A percentile compares a stretch with the other conserved stretches of the same genome.
phyloP scores from a whole-genome alignment of 2,113 vertebrate species.

The Microtus montanus region DNA sequence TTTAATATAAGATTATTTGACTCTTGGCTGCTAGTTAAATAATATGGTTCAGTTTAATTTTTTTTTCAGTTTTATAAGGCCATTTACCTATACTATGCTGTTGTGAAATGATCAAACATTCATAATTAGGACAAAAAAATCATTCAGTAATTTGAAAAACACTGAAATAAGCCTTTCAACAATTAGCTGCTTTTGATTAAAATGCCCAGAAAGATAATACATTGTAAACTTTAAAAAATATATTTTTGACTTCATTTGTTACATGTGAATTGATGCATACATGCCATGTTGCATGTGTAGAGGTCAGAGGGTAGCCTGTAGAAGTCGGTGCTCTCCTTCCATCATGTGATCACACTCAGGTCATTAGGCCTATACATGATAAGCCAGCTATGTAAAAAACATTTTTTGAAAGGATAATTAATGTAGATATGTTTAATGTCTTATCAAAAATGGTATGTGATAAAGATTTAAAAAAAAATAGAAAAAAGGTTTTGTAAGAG shows the following conservation, averaged over 20 bases:
- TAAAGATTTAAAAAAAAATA: neutral
- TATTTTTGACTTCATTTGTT: neutral
- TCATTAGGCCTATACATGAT: neutral
- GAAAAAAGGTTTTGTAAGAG: conserved; percentile 10
- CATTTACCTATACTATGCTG: conserved; percentile 47
- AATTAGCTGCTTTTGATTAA: conserved; percentile 53
- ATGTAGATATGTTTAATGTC: neutral
- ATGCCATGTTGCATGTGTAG: neutral
- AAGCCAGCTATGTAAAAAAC: neutral
- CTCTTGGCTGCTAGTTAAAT: conserved; percentile 75
- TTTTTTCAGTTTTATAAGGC: conserved; percentile 69
- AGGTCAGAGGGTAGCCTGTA: neutral
- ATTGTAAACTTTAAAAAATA: neutral
- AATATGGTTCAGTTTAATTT: conserved; percentile 70
- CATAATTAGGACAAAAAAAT: conserved; percentile 31
- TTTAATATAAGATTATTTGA: conserved; percentile 68
- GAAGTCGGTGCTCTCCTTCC: too few species aligned
- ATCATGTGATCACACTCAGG: neutral
- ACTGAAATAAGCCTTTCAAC: conserved; percentile 50
- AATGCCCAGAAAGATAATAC: conserved; percentile 29
- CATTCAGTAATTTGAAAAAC: conserved; percentile 45
- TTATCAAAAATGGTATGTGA: neutral
- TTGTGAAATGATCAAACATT: conserved; percentile 46
- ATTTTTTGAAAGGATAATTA: neutral
- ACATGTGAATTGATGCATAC: neutral